Evolutionary conservation across 2,888 invertebrate genomes (phyloP), one percentile per base, ranked within the genome.

Genomic region (Tridacna crocea): DNA sequence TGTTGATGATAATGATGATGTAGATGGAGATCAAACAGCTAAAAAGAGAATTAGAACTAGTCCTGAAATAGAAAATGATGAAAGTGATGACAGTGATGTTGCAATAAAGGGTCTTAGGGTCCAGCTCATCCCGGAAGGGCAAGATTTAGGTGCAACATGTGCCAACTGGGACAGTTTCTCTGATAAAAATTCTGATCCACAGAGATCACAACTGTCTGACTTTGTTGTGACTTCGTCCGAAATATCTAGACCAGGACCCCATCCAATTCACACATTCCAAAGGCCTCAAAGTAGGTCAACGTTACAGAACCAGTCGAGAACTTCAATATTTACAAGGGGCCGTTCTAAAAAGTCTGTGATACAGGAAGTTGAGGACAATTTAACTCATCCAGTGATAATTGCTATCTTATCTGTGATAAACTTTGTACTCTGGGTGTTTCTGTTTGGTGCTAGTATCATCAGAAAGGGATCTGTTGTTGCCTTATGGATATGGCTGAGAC

Each of bases 331-430:
- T 72, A 73, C 81, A 15, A 58, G 82, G 73, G 47, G 61, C 75
- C 83, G 86, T 36, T 77, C 86, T 4, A 75, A 70, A 47, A 83
- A 84, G 74, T 78, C 86, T 86, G 86, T 86, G 86, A 86, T 86
- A 82, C 79, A 84, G 58, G 82, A 86, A 66, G 80, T 82, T 15
- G 82, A 86, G 61, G 79, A 82, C 10, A 82, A 79, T 27, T 75
- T 83, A 27, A 84, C 77, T 12, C 82, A 87, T 73, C 87, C 87
- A 26, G 79, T 70, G 3, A 55, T 87, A 36, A 73, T 87, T 55
- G 84, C 78, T n/a, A 77, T 88, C 48, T 78, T 89, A 65, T 84
- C 88, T 58, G 80, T 89, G 73, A 79, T 88, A 75, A 87, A 88
- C 74, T 89, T 89, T 70, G 73, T 88, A 15, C 77, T 89, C 4